Conservation (phyloP, 2,888 invertebrate species). For the Mylabris sibirica region DNA sequence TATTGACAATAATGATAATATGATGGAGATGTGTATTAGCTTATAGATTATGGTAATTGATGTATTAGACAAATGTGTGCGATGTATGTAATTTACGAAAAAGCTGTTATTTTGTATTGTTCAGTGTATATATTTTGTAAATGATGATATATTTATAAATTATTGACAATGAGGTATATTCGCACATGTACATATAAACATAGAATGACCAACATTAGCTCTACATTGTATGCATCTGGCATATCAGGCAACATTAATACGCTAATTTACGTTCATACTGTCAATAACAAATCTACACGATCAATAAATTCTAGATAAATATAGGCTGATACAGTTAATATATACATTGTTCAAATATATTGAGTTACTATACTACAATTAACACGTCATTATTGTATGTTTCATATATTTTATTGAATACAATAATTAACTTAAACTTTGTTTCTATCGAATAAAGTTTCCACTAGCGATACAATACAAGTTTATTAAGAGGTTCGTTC, state of each 20-base stretch:
- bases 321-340: not conserved
- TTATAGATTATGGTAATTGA: too few species aligned
- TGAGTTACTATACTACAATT: slow-evolving; percentile 6
- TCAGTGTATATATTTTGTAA: not conserved
- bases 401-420: not conserved
- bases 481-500: not conserved
- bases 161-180: slow-evolving; percentile 1
- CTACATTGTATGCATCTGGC: not conserved
- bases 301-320: slow-evolving; percentile 10
- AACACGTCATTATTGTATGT: slow-evolving; percentile 8
- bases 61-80: not conserved
- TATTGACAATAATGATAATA: too few species aligned
- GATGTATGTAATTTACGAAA: not conserved
- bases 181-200: slow-evolving; percentile 2
- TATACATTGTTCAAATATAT: slow-evolving; percentile 5
- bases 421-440: not conserved
- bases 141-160: not conserved
- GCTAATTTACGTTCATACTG: slow-evolving; percentile 15
- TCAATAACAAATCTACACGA: slow-evolving; percentile 14
- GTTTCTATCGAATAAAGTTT: not conserved
- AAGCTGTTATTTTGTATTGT: not conserved
- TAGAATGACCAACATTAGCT: slow-evolving; percentile 2
- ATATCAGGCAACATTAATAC: slow-evolving; percentile 7
- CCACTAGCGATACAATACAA: not conserved
- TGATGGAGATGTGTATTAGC: too few species aligned